Evolutionary conservation across 2,888 invertebrate genomes (phyloP), one percentile per base, ranked within the genome.

Genomic region (Drosophila phalerata): DNA sequence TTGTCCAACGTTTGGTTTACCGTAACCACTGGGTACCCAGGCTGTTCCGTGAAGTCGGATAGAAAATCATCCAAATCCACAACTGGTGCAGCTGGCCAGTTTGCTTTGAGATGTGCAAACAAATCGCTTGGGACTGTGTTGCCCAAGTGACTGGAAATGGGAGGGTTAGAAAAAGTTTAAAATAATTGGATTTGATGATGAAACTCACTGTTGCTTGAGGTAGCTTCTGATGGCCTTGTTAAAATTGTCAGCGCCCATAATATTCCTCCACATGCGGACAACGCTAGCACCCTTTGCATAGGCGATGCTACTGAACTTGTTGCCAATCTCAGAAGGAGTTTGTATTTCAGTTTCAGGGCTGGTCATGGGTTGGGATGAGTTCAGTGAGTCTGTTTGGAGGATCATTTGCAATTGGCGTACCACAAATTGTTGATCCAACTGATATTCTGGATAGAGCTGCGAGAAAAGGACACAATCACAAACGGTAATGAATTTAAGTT

Each of bases 351-450:
- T 89, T 52, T 94, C 93, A 0, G 47, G 61, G 40, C 85, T 90
- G 9, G 94, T 94, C 74, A 96, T 91, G 0, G 96, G 94, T 34
- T 95, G 94, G 0, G 94, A 93, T 9, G 92, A 91, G 37, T 91
- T 88, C 0, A 92, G 85, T n/a, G 95, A 94, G 86, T 96, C 96
- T 13, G 83, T 86, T 0, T 92, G 92, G 15, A 96, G 92, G 11
- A 95, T 94, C 0, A 93, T 90, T 74, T 97, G 96, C 0, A 96
- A 81, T 88, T 96, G 95, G 42, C 95, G 95, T 0, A 94, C 92
- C 2, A 96, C 94, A 83, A 96, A 97, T 79, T 96, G 96, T 8
- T 94, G 94, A 55, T 94, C 94, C 55, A 96, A 90, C 47, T 95
- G 94, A 95, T 95, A 95, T 4, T 94, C 92, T 0, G 93, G 93